phyloP scores from a whole-genome alignment of 2,113 vertebrate genomes.

The Ovis canadensis region DNA sequence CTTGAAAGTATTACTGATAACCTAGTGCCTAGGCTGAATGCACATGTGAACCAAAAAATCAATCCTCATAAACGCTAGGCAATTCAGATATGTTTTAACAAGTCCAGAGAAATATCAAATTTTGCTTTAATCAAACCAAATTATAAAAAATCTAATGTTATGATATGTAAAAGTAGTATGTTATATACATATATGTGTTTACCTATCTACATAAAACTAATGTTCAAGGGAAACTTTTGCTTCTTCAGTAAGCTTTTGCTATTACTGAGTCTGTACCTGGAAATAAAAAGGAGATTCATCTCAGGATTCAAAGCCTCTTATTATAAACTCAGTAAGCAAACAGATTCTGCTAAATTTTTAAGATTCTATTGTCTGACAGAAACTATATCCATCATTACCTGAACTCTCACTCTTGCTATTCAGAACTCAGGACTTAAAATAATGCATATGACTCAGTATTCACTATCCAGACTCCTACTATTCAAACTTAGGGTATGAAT shows the following conservation, averaged over 20 bases:
- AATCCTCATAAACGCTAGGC: not conserved
- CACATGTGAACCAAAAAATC: not conserved
- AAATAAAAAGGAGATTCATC: not conserved
- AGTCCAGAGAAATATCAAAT: not conserved
- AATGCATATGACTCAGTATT: not conserved
- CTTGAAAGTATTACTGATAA: not conserved
- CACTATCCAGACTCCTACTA: not conserved
- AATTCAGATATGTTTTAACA: conserved; percentile 22
- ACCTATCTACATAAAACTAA: conserved; percentile 2
- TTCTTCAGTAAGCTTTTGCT: not conserved
- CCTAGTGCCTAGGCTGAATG: not conserved
- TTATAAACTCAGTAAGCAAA: conserved; percentile 3
- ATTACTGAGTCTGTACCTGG: not conserved
- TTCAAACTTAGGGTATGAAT: not conserved
- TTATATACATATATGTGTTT: not conserved
- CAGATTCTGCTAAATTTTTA: not conserved
- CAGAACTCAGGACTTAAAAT: not conserved
- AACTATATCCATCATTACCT: not conserved
- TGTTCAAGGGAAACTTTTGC: not conserved
- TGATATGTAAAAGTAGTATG: not conserved
- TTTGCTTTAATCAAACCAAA: not conserved
- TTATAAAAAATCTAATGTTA: not conserved
- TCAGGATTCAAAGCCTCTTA: conserved; percentile 22
- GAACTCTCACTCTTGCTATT: not conserved
- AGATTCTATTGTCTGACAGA: not conserved